Evolutionary conservation across 2,888 invertebrate species (phyloP), one percentile per base, ranked within the genome.

Genomic region (Ametastegia equiseti): DNA sequence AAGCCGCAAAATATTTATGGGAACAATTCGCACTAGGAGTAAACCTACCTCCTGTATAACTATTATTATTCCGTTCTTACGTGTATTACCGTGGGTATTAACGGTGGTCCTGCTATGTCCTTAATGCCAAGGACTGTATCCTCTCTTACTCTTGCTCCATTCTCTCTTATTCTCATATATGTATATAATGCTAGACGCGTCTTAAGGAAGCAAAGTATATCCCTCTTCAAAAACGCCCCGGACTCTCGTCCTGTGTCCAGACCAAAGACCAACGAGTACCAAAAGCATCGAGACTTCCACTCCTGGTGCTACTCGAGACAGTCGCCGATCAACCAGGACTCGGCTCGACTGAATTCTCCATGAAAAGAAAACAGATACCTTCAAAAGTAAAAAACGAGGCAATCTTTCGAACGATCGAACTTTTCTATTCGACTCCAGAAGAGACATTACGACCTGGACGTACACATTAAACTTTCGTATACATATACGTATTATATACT

Each of bases 341-440:
- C 39, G 42, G 27, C 57, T 60, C 60, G 27, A 42, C 42, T 42
- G 39, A 30, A 2, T 78, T 39, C 45, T 15, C n/a, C 19, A 84
- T 84, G 83, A 86, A 87, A 87, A 89, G 88, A 86, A 82, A 83
- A 84, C 84, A 84, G 83, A n/a, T n/a, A n/a, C 82, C 81, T 83
- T 81, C 82, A 84, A 83, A 84, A 85, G 85, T 88, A 88, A 88
- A 89, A 87, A 87, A 88, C 87, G 88, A 88, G 85, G 86, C 88
- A 89, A 89, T 89, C 88, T 89, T 87, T 86, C 87, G 88, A 88
- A 88, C 88, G 88, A 89, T 88, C 87, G 88, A 89, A 87, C 88
- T 87, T 88, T 88, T 88, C 88, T 87, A 88, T 88, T 88, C 83
- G 78, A 79, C 54, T 81, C 81, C 82, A 78, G 81, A n/a, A n/a